Base-by-base conservation (phyloP, 1,140 invertebrate species). In the Sipha flava region DNA sequence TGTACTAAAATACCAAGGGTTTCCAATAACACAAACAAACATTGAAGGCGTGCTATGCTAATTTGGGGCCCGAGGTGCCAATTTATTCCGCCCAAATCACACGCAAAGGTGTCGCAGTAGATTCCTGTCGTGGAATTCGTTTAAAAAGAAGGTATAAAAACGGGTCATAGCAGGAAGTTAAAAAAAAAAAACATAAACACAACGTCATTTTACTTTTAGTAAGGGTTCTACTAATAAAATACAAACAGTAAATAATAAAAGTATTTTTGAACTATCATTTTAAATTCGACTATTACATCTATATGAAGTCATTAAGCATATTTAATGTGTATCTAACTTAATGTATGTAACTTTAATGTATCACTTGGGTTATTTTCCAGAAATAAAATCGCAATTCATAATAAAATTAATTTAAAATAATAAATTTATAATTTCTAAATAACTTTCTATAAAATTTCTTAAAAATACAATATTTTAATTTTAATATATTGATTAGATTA, bases 11-110 rank as follows among this genome's bases (percentile, higher is more conserved):
- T 52, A 75, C 49, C 34, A 21, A 12, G 34, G 73, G 73, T 77
- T 77, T 77, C 49, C 73, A 59, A 77, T 77, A 77, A 59, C 73
- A 77, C 73, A 77, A 77, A 77, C 73, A 77, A 77, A 59, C 52
- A 77, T 59, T 59, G 73, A 47, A 59, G 52, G 31, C 21, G 49
- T 31, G 7, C 12, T 40, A 57, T 77, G 52, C 34, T 77, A 77
- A 77, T 57, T 40, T 29, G 21, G 34, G 14, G 31, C n/a, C 29
- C 10, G 6, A 77, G 73, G 73, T 77, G 73, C 16, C 73, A 77
- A 77, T 77, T 77, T 77, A 77, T 77, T 77, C 73, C 73, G 31
- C 73, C 73, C 73, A 59, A 77, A 77, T 77, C 49, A 37, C 73
- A 77, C 52, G 73, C 72, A 75, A 75, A 49, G 72, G 72, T 54